Evolutionary conservation across 2,888 invertebrate species (phyloP).

Genomic region (Dryomyza anilis): DNA sequence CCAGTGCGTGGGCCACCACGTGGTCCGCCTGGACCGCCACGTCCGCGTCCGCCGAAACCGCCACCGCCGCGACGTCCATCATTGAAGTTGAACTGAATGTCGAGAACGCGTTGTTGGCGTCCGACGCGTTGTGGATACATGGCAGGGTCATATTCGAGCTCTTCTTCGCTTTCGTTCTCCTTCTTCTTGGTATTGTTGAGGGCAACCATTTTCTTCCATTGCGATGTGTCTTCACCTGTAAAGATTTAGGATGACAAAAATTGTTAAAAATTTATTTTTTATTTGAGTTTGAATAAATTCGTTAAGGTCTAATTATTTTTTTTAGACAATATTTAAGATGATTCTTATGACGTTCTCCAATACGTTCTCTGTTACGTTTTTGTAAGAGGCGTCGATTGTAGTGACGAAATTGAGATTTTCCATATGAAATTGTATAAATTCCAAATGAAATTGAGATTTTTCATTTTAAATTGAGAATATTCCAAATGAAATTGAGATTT

Average conservation of each 20-base stretch:
- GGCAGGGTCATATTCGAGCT: slow-evolving; percentile 75
- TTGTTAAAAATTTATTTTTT: background rate
- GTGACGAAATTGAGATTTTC: no score
- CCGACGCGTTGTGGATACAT: slow-evolving; percentile 88
- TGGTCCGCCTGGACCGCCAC: slow-evolving; percentile 52
- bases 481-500: no score
- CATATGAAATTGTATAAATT: no score
- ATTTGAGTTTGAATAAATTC: background rate
- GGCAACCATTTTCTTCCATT: slow-evolving; percentile 92
- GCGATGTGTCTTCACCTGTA: slow-evolving; percentile 79
- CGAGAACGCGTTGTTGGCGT: slow-evolving; percentile 83
- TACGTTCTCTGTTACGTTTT: no score
- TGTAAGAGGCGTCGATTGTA: no score
- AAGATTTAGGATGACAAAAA: background rate
- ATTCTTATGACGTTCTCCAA: no score
- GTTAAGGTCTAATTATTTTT: background rate
- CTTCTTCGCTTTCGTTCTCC: slow-evolving; percentile 70
- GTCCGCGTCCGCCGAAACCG: slow-evolving; percentile 69
- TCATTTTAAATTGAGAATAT: no score
- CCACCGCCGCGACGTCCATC: slow-evolving; percentile 79
- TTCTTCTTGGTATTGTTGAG: slow-evolving; percentile 68
- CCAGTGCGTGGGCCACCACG: slow-evolving; percentile 39
- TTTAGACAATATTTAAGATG: no score
- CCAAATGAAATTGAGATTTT: no score
- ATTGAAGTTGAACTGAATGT: slow-evolving; percentile 88